Evolutionary conservation across 2,797 vertebrate species (phyloP).

Genomic region (Diceros bicornis): DNA sequence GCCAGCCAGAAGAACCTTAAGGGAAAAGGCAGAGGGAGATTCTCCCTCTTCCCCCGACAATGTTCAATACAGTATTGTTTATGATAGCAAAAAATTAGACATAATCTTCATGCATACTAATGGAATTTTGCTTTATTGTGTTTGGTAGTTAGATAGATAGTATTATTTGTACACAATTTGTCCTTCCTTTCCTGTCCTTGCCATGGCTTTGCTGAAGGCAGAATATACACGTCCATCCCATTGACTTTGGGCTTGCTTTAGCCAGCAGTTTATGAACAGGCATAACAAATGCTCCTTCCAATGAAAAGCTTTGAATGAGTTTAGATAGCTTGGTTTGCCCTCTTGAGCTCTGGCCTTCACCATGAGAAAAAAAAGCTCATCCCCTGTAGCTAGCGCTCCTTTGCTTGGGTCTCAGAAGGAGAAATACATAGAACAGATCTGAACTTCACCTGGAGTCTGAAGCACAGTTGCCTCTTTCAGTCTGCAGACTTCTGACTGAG

Average conservation of each 20-base stretch:
- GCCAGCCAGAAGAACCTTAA: too few species aligned
- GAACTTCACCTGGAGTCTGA: background rate
- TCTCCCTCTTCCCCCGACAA: too few species aligned
- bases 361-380: background rate
- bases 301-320: background rate
- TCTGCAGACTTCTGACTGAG: background rate
- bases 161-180: background rate
- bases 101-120: background rate
- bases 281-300: background rate
- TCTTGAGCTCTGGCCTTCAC: background rate
- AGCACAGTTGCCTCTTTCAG: background rate
- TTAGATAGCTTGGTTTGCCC: background rate
- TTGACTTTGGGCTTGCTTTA: background rate
- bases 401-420: background rate
- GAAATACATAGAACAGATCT: background rate
- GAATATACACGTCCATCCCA: background rate
- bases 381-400: background rate
- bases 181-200: background rate
- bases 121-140: background rate
- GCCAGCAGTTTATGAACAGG: background rate
- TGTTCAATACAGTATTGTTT: background rate
- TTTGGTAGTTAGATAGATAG: background rate
- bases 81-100: background rate
- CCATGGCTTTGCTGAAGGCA: background rate
- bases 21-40: too few species aligned